Conservation (phyloP, 1,140 invertebrate genomes). For the Eriocheir sinensis region DNA sequence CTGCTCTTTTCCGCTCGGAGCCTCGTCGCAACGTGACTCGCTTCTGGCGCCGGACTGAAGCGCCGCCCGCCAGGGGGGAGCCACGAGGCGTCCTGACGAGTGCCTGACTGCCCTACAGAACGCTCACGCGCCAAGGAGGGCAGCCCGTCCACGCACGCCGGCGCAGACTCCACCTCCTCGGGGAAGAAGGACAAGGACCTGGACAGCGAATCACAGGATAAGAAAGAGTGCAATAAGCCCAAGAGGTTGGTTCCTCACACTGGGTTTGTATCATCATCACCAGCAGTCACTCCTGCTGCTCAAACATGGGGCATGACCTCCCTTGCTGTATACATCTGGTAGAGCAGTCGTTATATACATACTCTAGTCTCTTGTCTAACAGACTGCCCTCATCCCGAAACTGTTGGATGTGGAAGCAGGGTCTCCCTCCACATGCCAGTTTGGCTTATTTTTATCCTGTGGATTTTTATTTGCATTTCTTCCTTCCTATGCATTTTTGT, state of each 20-base stretch:
- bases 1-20: neutral
- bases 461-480: slow-evolving; percentile 56
- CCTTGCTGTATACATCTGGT: slow-evolving; percentile 68
- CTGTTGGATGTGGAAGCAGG: slow-evolving; percentile 69
- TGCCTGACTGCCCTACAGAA: slow-evolving; percentile 68
- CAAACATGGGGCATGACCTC: slow-evolving; percentile 75
- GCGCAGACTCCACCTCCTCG: slow-evolving; percentile 51
- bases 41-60: slow-evolving; percentile 67
- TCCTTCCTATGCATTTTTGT: slow-evolving; percentile 55
- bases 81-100: slow-evolving; percentile 54
- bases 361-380: slow-evolving; percentile 58
- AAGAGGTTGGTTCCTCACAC: slow-evolving; percentile 77
- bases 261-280: slow-evolving; percentile 74
- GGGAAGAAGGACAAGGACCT: slow-evolving; percentile 58
- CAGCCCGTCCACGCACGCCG: slow-evolving; percentile 54
- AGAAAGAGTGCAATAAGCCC: slow-evolving; percentile 74
- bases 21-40: slow-evolving; percentile 61
- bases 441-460: slow-evolving; percentile 57
- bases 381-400: slow-evolving; percentile 65
- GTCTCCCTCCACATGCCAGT: slow-evolving; percentile 28
- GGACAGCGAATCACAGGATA: slow-evolving; percentile 70
- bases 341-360: slow-evolving; percentile 68
- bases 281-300: slow-evolving; percentile 69
- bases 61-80: slow-evolving; percentile 70
- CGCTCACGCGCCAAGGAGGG: slow-evolving; percentile 66